Evolutionary conservation across 2,797 vertebrate species (phyloP).

Genomic region (Fratercula arctica): DNA sequence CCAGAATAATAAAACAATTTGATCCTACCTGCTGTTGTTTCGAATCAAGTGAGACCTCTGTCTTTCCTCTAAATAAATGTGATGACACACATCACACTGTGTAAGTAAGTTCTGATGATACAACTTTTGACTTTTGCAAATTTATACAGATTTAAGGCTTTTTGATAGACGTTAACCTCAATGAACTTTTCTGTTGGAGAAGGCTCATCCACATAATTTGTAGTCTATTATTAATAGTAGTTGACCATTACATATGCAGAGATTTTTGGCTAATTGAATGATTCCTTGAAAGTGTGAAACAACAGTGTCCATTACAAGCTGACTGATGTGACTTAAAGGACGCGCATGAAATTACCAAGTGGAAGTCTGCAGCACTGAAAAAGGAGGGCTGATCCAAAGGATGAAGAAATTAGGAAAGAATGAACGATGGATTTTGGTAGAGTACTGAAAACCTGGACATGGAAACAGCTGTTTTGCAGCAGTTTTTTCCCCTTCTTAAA

Average conservation of each 20-base stretch:
- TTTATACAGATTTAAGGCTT: background rate
- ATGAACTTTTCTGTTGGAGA: background rate
- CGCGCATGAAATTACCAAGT: background rate
- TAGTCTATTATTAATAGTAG: background rate
- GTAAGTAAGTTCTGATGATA: background rate
- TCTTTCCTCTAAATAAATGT: background rate
- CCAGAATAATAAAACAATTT: background rate
- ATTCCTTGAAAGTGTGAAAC: background rate
- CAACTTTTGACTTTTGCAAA: background rate
- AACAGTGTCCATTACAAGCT: background rate
- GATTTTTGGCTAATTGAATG: background rate
- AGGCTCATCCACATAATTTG: background rate
- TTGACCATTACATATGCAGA: background rate
- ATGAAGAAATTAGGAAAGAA: background rate
- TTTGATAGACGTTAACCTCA: background rate
- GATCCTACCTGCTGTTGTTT: background rate
- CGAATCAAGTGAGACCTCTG: background rate
- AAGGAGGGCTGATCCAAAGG: background rate
- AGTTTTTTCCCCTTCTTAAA: no score
- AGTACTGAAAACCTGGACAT: background rate
- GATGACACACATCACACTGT: background rate
- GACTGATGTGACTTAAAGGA: background rate
- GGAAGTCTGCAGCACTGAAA: background rate
- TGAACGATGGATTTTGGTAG: background rate
- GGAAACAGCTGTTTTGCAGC: background rate